Percentiles rank a stretch among this genome's conserved stretches.
Conservation (phyloP, 2,888 invertebrate genomes). For the Leucoma salicis region DNA sequence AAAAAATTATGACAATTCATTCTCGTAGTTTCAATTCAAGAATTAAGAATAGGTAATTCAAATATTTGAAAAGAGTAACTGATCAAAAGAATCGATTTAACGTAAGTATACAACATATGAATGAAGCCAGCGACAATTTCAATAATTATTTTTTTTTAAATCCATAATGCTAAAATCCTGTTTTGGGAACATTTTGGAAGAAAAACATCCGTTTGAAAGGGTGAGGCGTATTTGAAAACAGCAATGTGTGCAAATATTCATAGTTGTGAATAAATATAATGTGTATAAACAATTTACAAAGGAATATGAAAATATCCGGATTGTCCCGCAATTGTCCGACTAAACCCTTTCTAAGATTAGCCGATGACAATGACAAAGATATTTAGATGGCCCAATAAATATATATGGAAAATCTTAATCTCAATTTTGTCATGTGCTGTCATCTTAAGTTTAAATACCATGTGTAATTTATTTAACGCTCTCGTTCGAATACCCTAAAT, state of each 20-base stretch:
- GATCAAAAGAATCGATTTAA: slow-evolving; percentile 25
- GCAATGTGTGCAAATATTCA: slow-evolving; percentile 64
- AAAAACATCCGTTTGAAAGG: slow-evolving; percentile 69
- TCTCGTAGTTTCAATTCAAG: slow-evolving; percentile 23
- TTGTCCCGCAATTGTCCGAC: slow-evolving; percentile 47
- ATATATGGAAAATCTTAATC: slow-evolving; percentile 39
- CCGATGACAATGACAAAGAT: slow-evolving; percentile 36
- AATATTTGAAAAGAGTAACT: slow-evolving; percentile 27
- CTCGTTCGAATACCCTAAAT: neutral
- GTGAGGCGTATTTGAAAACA: slow-evolving; percentile 44
- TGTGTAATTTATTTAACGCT: neutral
- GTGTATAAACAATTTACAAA: slow-evolving; percentile 70
- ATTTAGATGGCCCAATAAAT: slow-evolving; percentile 38
- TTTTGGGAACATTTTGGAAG: slow-evolving; percentile 51
- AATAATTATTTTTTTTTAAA: slow-evolving; percentile 40
- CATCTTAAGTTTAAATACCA: slow-evolving; percentile 23
- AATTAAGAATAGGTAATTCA: slow-evolving; percentile 22
- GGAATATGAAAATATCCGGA: slow-evolving; percentile 60
- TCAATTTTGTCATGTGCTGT: slow-evolving; percentile 21
- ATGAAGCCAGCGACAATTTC: slow-evolving; percentile 27
- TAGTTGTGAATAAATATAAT: slow-evolving; percentile 65
- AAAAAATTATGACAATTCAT: slow-evolving; percentile 22
- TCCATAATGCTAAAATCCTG: slow-evolving; percentile 45
- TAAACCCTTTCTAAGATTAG: slow-evolving; percentile 45
- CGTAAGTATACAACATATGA: slow-evolving; percentile 26